A percentile compares a stretch with the other conserved stretches of the same genome.
Conservation (phyloP, 2,797 vertebrate species). For the Octomys mimax region DNA sequence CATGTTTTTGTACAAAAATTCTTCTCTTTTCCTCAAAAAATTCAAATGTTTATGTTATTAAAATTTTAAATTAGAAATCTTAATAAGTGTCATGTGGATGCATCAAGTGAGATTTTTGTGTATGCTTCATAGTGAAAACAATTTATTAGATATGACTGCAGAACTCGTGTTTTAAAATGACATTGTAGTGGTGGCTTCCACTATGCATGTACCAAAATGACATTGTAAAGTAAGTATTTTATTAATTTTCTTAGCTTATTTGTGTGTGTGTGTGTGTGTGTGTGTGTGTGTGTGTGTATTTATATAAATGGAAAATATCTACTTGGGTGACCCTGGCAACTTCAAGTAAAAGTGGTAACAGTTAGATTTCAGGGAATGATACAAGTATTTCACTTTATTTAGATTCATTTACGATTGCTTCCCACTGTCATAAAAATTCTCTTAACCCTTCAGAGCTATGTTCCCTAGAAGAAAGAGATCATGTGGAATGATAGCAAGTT, state of each 20-base stretch:
- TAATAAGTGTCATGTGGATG: slow-evolving; percentile 34
- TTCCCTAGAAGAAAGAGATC: neutral
- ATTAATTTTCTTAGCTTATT: slow-evolving; percentile 34
- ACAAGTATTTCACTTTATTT: slow-evolving; percentile 17
- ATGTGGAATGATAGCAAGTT: neutral
- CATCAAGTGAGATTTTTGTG: slow-evolving; percentile 38
- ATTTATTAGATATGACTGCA: slow-evolving; percentile 58
- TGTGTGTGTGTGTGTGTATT: neutral
- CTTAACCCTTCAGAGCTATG: neutral
- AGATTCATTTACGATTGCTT: neutral
- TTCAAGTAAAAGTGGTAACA: neutral
- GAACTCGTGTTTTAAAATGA: slow-evolving; percentile 36
- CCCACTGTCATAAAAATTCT: neutral
- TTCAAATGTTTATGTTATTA: slow-evolving; percentile 11
- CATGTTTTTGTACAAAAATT: neutral
- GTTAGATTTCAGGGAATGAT: neutral
- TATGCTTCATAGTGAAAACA: slow-evolving; percentile 35
- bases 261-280: neutral
- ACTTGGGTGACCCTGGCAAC: neutral
- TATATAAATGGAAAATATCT: slow-evolving; percentile 11
- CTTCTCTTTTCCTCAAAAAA: slow-evolving; percentile 2
- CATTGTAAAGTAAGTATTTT: slow-evolving; percentile 54
- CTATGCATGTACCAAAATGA: neutral
- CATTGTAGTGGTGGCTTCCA: neutral
- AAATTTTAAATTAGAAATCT: slow-evolving; percentile 52